phyloP scores from a whole-genome alignment of 2,888 invertebrate genomes.

The Agrenia bidenticulata region DNA sequence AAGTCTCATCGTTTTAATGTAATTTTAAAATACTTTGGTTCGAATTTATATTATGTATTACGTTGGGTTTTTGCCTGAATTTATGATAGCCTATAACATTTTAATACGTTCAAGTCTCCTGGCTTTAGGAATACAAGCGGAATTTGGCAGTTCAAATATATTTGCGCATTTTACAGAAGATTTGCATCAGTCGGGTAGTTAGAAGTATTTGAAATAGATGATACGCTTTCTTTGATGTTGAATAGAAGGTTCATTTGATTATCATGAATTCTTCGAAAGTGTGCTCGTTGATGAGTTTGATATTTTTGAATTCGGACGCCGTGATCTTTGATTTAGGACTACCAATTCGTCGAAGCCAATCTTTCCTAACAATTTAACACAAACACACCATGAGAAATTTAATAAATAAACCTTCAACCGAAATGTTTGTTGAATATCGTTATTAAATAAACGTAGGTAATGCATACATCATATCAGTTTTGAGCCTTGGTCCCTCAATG shows the following conservation, averaged over 20 bases:
- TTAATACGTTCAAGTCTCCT: too few relatives aligned
- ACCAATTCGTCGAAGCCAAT: constrained; percentile 67
- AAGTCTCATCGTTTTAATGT: too few relatives aligned
- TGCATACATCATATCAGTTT: constrained; percentile 37
- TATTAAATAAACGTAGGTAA: neutral
- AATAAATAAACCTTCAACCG: constrained; percentile 4
- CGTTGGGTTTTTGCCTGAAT: too few relatives aligned
- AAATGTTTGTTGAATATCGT: neutral
- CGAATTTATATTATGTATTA: too few relatives aligned
- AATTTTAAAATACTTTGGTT: too few relatives aligned
- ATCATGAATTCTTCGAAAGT: constrained; percentile 30
- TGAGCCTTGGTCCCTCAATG: constrained; percentile 39
- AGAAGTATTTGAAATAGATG: too few relatives aligned
- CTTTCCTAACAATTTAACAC: constrained; percentile 57
- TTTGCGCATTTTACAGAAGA: too few relatives aligned
- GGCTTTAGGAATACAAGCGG: too few relatives aligned
- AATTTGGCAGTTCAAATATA: too few relatives aligned
- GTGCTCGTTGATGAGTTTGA: constrained; percentile 54
- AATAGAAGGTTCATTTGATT: constrained; percentile 36
- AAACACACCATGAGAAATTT: constrained; percentile 11
- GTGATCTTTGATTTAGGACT: constrained; percentile 75
- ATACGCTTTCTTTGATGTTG: too few relatives aligned
- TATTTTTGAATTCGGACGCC: constrained; percentile 69
- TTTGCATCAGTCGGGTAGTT: too few relatives aligned
- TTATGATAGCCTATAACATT: too few relatives aligned